A percentile compares a stretch with the other conserved stretches of the same genome.
These are phyloP conservation scores for Cottoperca gobio DNA, from an alignment of 2,797 vertebrate species.

Conservation along the genomic window DNA sequence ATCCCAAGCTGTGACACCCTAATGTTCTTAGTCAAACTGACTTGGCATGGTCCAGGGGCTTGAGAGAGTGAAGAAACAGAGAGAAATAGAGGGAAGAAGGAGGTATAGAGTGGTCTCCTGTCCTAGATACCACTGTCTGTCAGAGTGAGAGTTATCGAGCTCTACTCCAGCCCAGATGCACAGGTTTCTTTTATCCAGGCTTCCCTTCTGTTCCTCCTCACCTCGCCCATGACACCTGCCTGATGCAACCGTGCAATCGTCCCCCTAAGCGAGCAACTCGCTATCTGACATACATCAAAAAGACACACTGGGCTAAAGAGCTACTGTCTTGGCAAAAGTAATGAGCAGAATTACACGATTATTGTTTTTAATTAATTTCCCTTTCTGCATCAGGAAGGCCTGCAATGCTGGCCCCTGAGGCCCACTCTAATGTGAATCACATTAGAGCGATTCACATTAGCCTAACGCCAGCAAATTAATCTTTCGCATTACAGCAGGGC, in stretches of 20 bases:
- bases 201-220: constrained; percentile 63
- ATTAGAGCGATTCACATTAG: constrained; percentile 69
- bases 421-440: constrained; percentile 68
- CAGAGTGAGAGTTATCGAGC: constrained; percentile 60
- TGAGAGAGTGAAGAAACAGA: constrained; percentile 56
- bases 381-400: constrained; percentile 65
- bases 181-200: constrained; percentile 65
- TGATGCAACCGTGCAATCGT: constrained; percentile 55
- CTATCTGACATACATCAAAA: constrained; percentile 67
- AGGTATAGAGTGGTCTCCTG: constrained; percentile 55
- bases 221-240: constrained; percentile 65
- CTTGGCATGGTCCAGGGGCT: constrained; percentile 70
- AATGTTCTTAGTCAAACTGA: constrained; percentile 82
- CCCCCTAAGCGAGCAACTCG: constrained; percentile 38
- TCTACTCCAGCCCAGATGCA: constrained; percentile 66
- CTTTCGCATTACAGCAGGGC: constrained; percentile 59
- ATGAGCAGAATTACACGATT: constrained; percentile 72
- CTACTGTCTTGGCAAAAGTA: constrained; percentile 56
- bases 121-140: constrained; percentile 74
- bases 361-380: constrained; percentile 80
- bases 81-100: constrained; percentile 33
- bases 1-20: constrained; percentile 82
- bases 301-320: constrained; percentile 63
- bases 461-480: constrained; percentile 70
- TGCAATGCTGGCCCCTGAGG: constrained; percentile 59